A percentile compares a stretch with the other conserved stretches of the same genome.
phyloP scores from a whole-genome alignment of 2,797 vertebrate species.

The Hapalemur alaotrensis region DNA sequence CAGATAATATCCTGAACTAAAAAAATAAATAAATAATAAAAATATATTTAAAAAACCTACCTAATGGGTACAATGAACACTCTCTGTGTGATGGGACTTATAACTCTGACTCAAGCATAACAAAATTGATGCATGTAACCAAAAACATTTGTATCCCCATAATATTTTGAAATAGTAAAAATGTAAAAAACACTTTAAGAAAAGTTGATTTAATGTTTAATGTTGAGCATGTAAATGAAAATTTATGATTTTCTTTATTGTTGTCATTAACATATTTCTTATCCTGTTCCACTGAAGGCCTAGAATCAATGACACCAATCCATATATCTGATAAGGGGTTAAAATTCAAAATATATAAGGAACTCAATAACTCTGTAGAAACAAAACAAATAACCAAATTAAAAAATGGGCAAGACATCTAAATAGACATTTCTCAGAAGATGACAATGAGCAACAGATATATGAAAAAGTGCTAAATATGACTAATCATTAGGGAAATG shows the following conservation, averaged over 20 bases:
- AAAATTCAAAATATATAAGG: background rate
- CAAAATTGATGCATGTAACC: background rate
- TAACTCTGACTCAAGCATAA: too few species aligned
- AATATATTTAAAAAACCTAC: background rate
- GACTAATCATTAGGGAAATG: background rate
- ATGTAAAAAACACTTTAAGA: background rate
- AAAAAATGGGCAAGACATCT: background rate
- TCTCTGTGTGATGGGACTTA: too few species aligned
- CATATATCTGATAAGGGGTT: background rate
- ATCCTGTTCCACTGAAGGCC: background rate
- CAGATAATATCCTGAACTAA: too few species aligned
- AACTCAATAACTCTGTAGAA: background rate
- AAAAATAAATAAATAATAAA: too few species aligned
- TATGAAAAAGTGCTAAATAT: background rate
- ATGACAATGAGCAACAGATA: background rate
- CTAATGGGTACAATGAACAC: too few species aligned
- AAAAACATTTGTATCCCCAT: background rate
- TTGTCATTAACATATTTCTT: background rate
- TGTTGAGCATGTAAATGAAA: background rate
- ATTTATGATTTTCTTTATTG: background rate
- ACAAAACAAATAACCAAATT: background rate
- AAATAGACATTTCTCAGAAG: background rate
- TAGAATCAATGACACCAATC: background rate
- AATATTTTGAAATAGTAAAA: background rate
- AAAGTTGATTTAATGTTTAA: background rate